Evolutionary conservation across 1,140 invertebrate species (phyloP), one percentile per base, ranked within the genome.

Genomic region (Proctacanthus coquilletti): DNA sequence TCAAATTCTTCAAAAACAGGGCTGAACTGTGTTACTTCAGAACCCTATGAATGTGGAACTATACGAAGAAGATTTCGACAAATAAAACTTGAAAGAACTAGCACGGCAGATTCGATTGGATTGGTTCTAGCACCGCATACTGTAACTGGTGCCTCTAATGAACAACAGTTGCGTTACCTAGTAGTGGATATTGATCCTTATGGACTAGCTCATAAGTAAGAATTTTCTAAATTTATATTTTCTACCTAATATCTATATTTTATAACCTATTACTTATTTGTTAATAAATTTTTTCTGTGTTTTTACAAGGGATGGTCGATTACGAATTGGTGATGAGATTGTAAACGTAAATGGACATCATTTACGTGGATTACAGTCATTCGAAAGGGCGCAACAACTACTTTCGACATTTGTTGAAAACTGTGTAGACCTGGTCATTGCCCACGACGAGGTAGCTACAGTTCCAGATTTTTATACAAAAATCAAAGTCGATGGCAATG

Each of bases 331-430:
- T 5, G 85, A 89, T 61, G 84, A 89, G 64, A 77, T 89, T 39
- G 72, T 88, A 11, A 83, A 86, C 58, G 82, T 88, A 6, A 87
- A 88, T 56, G 82, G 83, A 2, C 73, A 75, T 49, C 71, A 83
- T 42, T 62, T 91, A 40, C 70, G 80, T 34, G 84, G 80, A 0
- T 62, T 87, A 38, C 72, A 75, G 35, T 76, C 68, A n/a, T 66
- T 66, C 40, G 64, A 64, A 52, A 64, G 63, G 51, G 63, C 72
- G 52, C 57, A 74, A 64, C 42, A 66, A 48, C 40, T 53, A 51
- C 41, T 67, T 34, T 52, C 63, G 56, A 48, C 38, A 49, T 44
- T 66, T 48, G 31, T 63, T 45, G 47, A 59, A 35, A 62, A 61
- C 43, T 52, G 51, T 40, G 70, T 75, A 10, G 71, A 74, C 47